Conservation (phyloP, 1,140 invertebrate species). For the Kradibia gibbosae region DNA sequence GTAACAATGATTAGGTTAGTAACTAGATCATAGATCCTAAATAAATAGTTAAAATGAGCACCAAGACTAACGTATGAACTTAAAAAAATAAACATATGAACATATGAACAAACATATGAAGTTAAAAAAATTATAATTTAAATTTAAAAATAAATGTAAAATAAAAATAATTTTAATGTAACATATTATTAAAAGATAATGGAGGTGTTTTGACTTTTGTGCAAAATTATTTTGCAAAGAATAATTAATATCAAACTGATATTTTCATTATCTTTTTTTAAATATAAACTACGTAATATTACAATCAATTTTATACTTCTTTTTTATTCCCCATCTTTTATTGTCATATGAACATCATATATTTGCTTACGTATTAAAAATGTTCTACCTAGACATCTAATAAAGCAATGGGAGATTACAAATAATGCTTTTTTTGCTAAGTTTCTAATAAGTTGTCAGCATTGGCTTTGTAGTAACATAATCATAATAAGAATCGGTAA, state of each 20-base stretch:
- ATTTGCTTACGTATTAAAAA: not conserved
- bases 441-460: not conserved
- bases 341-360: slow-evolving; percentile 21
- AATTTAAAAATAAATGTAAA: not conserved
- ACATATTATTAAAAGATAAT: not conserved
- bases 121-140: slow-evolving; percentile 15
- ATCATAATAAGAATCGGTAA: not conserved
- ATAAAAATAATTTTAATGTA: not conserved
- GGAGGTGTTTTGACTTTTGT: not conserved
- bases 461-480: not conserved
- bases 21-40: not conserved
- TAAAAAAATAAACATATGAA: not conserved
- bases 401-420: not conserved
- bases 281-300: not conserved
- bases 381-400: not conserved
- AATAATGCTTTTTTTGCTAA: slow-evolving; percentile 6
- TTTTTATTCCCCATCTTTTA: not conserved
- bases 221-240: not conserved
- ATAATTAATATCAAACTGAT: not conserved
- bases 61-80: not conserved
- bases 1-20: not conserved
- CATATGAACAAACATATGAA: not conserved
- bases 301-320: slow-evolving; percentile 1
- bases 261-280: not conserved
- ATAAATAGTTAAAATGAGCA: not conserved